Evolutionary conservation across 2,113 vertebrate genomes (phyloP), one percentile per base, ranked within the genome.

Genomic region (Sarotherodon lohbergeri): DNA sequence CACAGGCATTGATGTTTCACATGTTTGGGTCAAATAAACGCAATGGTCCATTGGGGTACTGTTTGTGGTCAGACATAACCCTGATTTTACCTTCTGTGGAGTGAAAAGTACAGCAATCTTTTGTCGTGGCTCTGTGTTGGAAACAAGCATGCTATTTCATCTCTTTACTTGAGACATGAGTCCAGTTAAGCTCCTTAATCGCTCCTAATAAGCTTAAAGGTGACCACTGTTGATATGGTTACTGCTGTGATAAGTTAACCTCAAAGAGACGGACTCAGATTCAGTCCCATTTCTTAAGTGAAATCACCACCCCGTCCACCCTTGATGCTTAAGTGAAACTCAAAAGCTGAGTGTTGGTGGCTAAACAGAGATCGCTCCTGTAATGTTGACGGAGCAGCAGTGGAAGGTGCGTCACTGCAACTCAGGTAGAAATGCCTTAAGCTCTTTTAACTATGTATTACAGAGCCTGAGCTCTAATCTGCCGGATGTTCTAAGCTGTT

Each of bases 181-280:
- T 86, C 79, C 24, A 17, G 85, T 87, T 90, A 93, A 95, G 88
- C 91, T 82, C 56, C 89, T 82, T 95, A 95, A 95, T 95, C 89
- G 5, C 88, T 13, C 32, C 71, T 92, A 93, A 96, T 93, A 82
- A 94, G 94, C 93, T 95, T 95, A 94, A 91, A 92, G 86, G 90
- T 89, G 87, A 83, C 87, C 89, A 39, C 90, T 94, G 95, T 93
- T 94, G 93, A 94, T 93, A 86, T 85, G 90, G 92, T 91, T 82
- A 57, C 90, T 84, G 89, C 59, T 84, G 85, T 84, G 91, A 84
- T 86, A 85, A 52, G 71, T 93, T 90, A 88, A 88, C 91, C 91
- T 92, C 81, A 88, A 86, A 91, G 85, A 71, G 63, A 48, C 36
- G 1, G 66, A 56, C 68, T 81, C 43, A 3, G 86, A 55, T n/a